Conservation (phyloP, 2,113 vertebrate species). For the Carassius carassius region DNA sequence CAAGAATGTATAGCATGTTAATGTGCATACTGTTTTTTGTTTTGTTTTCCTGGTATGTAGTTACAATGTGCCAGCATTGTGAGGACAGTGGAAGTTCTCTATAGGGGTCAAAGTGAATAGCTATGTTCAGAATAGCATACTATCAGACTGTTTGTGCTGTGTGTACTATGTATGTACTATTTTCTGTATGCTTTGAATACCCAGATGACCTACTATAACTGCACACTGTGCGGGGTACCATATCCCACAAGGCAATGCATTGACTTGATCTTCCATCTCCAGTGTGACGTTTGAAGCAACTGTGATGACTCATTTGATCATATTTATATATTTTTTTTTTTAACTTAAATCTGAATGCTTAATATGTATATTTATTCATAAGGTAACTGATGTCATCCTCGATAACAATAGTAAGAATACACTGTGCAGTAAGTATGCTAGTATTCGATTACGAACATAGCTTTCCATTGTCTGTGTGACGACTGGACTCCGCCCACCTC, state of each 20-base stretch:
- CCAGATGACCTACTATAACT: conserved; percentile 9
- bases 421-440: not conserved
- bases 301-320: not conserved
- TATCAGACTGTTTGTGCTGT: not conserved
- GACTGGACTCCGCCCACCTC: conserved; percentile 53
- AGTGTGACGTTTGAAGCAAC: not conserved
- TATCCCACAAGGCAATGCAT: not conserved
- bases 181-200: not conserved
- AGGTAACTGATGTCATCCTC: not conserved
- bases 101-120: not conserved
- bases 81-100: conserved; percentile 16
- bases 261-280: not conserved
- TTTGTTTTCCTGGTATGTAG: not conserved
- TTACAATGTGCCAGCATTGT: conserved; percentile 37
- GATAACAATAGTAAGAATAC: not conserved
- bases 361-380: not conserved
- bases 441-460: conserved; percentile 3
- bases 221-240: not conserved
- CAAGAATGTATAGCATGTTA: conserved; percentile 33
- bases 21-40: not conserved
- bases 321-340: not conserved
- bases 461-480: conserved; percentile 26
- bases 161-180: not conserved
- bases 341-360: not conserved
- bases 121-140: conserved; percentile 11